These are phyloP conservation scores for Tinea semifulvella DNA, from an alignment of 2,888 invertebrate species.

Conservation along the genomic window DNA sequence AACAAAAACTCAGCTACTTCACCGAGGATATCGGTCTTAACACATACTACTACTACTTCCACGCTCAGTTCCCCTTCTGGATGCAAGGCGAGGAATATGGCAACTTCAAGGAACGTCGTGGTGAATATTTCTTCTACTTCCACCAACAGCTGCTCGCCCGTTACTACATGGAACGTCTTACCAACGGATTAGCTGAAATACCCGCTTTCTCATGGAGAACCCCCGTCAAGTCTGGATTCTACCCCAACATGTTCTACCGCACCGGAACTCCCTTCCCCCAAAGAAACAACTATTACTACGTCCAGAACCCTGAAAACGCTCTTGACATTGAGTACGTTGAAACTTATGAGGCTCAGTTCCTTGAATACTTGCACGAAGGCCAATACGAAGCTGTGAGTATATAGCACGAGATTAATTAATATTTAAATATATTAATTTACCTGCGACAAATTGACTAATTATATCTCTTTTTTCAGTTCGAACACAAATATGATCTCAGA, in stretches of 20 bases:
- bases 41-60: slow-evolving; percentile 72
- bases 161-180: slow-evolving; percentile 74
- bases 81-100: slow-evolving; percentile 60
- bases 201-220: slow-evolving; percentile 53
- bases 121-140: slow-evolving; percentile 71
- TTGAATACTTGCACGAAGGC: slow-evolving; percentile 42
- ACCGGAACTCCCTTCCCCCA: slow-evolving; percentile 61
- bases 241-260: slow-evolving; percentile 52
- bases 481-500: slow-evolving; percentile 17
- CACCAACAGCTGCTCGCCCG: slow-evolving; percentile 75
- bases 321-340: slow-evolving; percentile 50
- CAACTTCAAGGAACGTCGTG: slow-evolving; percentile 64
- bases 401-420: background rate
- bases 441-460: slow-evolving; percentile 1
- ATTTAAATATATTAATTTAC: background rate
- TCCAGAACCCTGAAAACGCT: slow-evolving; percentile 36
- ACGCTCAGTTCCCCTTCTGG: slow-evolving; percentile 71
- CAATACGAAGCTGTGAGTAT: slow-evolving; percentile 55
- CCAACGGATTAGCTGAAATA: slow-evolving; percentile 70
- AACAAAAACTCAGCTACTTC: slow-evolving; percentile 71
- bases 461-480: slow-evolving; percentile 15
- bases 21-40: slow-evolving; percentile 76
- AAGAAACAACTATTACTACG: slow-evolving; percentile 59
- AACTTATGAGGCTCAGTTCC: slow-evolving; percentile 51
- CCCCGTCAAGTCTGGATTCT: slow-evolving; percentile 51